Conservation (phyloP, 1,140 invertebrate species). For the Microvelia longipes region DNA sequence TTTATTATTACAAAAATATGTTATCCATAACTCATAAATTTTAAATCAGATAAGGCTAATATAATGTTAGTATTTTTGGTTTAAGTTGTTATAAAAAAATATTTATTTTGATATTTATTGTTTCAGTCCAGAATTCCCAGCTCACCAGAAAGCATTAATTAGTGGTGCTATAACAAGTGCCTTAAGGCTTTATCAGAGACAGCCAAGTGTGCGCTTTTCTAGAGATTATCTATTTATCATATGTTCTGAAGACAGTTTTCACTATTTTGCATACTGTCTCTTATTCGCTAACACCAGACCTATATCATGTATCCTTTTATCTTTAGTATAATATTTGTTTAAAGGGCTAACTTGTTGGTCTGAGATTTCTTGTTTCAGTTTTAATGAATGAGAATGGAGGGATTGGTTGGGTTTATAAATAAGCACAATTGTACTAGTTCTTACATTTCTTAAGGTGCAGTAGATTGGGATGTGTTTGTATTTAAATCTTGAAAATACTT, state of each 20-base stretch:
- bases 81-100: background rate
- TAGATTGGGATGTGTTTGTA: too few species aligned
- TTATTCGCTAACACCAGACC: constrained; percentile 83
- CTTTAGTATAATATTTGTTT: background rate
- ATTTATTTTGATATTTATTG: constrained; percentile 21
- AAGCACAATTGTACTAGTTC: too few species aligned
- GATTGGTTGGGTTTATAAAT: too few species aligned
- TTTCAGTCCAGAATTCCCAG: constrained; percentile 60
- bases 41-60: background rate
- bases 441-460: too few species aligned
- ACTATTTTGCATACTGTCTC: constrained; percentile 87
- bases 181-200: constrained; percentile 77
- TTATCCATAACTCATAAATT: background rate
- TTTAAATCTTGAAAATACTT: too few species aligned
- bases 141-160: constrained; percentile 79
- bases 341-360: background rate
- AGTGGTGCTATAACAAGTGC: constrained; percentile 86
- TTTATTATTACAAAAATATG: background rate
- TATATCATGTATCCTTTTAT: constrained; percentile 66
- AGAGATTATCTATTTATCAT: constrained; percentile 63
- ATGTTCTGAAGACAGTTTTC: constrained; percentile 83
- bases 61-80: background rate
- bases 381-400: too few species aligned
- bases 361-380: too few species aligned
- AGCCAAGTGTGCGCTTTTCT: constrained; percentile 63